These are phyloP conservation scores for Sander vitreus DNA, from an alignment of 2,113 vertebrate genomes.

Conservation along the genomic window DNA sequence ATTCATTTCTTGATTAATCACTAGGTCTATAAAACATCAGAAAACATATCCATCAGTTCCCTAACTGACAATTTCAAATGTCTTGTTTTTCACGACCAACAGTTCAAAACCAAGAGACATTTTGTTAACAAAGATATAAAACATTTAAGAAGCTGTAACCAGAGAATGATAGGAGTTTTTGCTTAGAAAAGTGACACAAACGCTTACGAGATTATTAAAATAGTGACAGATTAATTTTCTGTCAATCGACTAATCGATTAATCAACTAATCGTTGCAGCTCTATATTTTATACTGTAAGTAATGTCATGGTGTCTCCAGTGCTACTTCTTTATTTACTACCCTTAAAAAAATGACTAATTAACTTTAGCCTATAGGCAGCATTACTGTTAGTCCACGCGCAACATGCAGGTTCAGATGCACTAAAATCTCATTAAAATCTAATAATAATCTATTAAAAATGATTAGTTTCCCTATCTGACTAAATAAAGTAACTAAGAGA, in stretches of 20 bases:
- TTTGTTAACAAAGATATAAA: neutral
- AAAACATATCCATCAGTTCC: neutral
- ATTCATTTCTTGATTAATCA: neutral
- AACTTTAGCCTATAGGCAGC: neutral
- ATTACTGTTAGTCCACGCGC: neutral
- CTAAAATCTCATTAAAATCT: neutral
- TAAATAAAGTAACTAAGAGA: conserved; percentile 55
- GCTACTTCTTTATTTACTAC: neutral
- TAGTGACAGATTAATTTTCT: neutral
- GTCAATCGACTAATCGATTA: neutral
- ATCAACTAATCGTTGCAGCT: neutral
- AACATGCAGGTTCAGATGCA: neutral
- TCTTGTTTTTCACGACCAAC: neutral
- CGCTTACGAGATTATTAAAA: conserved; percentile 1
- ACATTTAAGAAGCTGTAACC: neutral
- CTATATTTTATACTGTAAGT: neutral
- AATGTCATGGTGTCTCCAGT: conserved; percentile 12
- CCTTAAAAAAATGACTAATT: conserved; percentile 3
- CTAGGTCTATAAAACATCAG: neutral
- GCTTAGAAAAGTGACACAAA: neutral
- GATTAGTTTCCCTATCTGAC: conserved; percentile 18
- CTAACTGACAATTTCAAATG: neutral
- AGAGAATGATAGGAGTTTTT: neutral
- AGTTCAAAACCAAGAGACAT: neutral
- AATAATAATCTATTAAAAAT: conserved; percentile 1